Conservation (phyloP, 2,113 vertebrate genomes). For the Pipa parva region DNA sequence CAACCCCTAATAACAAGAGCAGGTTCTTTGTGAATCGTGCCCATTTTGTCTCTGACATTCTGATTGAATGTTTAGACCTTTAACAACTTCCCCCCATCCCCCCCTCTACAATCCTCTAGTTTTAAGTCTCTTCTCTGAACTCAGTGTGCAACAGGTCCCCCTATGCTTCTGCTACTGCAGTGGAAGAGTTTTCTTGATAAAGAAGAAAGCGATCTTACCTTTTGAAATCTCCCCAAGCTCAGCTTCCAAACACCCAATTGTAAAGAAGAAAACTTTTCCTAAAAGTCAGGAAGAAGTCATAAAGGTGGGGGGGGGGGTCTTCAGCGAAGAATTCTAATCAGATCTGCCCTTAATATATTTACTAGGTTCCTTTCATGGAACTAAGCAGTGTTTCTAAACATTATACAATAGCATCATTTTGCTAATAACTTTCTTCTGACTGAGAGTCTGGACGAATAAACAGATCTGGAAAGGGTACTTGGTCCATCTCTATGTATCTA, state of each 20-base stretch:
- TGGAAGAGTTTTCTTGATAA: constrained; percentile 49
- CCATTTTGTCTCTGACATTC: background rate
- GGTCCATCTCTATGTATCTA: constrained; percentile 72
- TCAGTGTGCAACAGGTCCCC: constrained; percentile 85
- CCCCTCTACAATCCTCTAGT: too few species aligned
- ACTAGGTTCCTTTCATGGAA: too few species aligned
- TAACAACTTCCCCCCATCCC: constrained; percentile 1
- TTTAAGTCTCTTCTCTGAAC: constrained; percentile 49
- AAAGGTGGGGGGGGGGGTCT: too few species aligned
- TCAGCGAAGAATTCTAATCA: too few species aligned
- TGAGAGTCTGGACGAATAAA: constrained; percentile 72
- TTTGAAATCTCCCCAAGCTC: constrained; percentile 50
- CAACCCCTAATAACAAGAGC: too few species aligned
- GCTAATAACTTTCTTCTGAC: constrained; percentile 54
- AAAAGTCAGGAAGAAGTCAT: constrained; percentile 44
- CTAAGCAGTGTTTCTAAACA: too few species aligned
- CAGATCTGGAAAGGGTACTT: constrained; percentile 81
- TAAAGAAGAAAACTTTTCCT: constrained; percentile 49
- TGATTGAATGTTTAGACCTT: background rate
- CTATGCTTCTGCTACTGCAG: constrained; percentile 61
- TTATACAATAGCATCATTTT: background rate
- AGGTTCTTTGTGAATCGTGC: too few species aligned
- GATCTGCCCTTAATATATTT: too few species aligned
- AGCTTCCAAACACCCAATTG: constrained; percentile 52
- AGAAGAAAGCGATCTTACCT: constrained; percentile 62